Evolutionary conservation across 2,797 vertebrate species (phyloP), one percentile per base, ranked within the genome.

Genomic region (Podarcis siculus): DNA sequence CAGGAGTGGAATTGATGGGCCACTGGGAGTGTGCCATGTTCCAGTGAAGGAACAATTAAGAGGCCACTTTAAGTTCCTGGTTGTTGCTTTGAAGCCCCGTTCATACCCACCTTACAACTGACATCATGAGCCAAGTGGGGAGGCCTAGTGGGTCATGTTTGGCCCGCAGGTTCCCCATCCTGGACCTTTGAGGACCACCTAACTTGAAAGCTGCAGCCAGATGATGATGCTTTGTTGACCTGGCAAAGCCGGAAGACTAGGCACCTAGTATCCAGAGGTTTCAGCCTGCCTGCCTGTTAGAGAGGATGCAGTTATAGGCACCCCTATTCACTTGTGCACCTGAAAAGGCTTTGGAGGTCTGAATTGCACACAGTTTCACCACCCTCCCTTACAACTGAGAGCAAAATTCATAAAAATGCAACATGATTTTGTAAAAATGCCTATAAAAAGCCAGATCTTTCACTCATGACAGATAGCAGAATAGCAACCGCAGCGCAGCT

Each of bases 401-500:
- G 76, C 2, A 76, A 12, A 49, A 6, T 49, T 0, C 35, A n/a
- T 32, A 82, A 49, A 86, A 21, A 88, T 89, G n/a, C 32, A 42
- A 4, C 5, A 90, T 19, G 77, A 80, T 87, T 87, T 32, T 17
- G 64, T 32, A 10, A 1, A 2, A 23, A 89, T 8, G 92, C 5
- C 61, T 83, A 72, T 66, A 27, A 15, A 89, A 25, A 39, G 58
- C 45, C 82, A 85, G 83, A 87, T 1, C 1, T 88, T 37, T 89
- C 71, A 0, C 2, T 92, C 89, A 85, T 82, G 89, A 85, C 8
- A 90, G 71, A 89, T 79, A 37, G 21, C 9, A 87, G 87, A 8
- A 91, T 89, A 89, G 75, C 69, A 91, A 90, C n/a, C 32, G 87
- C 67, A 93, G 17, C 35, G 83, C 79, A 80, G 6, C 86, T 72